Percentiles rank a stretch among this genome's conserved stretches.
Evolutionary conservation across 2,797 vertebrate genomes (phyloP).

Genomic region (Pseudochirops corinnae): DNA sequence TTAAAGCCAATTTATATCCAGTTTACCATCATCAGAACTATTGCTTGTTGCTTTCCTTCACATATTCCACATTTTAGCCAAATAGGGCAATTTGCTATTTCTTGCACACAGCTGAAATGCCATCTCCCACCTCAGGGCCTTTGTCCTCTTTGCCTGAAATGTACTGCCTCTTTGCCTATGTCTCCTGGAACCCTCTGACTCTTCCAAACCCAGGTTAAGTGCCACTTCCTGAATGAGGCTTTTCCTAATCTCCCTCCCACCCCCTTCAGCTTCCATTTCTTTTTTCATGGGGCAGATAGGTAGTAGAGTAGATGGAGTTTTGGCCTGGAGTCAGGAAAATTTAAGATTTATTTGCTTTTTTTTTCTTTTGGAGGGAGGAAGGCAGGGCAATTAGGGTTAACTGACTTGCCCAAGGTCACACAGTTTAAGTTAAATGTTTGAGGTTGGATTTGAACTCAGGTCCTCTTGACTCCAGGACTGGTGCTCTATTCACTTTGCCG

Average conservation of each 20-base stretch:
- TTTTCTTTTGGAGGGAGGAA: too few species aligned
- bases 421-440: too few species aligned
- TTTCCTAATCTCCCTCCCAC: neutral
- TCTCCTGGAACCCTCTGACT: neutral
- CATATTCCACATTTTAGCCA: neutral
- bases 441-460: too few species aligned
- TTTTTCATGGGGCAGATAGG: neutral
- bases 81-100: neutral
- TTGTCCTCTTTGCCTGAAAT: neutral
- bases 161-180: neutral
- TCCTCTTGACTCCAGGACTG: too few species aligned
- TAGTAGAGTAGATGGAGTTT: neutral
- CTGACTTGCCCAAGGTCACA: too few species aligned
- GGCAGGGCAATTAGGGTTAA: too few species aligned
- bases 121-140: neutral
- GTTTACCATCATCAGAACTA: neutral
- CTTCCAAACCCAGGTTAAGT: neutral
- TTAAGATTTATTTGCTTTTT: neutral
- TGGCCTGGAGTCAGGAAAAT: neutral
- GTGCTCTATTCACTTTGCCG: too few species aligned
- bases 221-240: neutral
- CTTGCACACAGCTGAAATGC: neutral
- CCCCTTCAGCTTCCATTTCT: neutral
- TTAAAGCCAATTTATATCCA: neutral
- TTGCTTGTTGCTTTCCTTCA: neutral